A percentile compares a stretch with the other conserved stretches of the same genome.
These are phyloP conservation scores for Lomographa bimaculata DNA, from an alignment of 2,888 invertebrate genomes.

Conservation along the genomic window DNA sequence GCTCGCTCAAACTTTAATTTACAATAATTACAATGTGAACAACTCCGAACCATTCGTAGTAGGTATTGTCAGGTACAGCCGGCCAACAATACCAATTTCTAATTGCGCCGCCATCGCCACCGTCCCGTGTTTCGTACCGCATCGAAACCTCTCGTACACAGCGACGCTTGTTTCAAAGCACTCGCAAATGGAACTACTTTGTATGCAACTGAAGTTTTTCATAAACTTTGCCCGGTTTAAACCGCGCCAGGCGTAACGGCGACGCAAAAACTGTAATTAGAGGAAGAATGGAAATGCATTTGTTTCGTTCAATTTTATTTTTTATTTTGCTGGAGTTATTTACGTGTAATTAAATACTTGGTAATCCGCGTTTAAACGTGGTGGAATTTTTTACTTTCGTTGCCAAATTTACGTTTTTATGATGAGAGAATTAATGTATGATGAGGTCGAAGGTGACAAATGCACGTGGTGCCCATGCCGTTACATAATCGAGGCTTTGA, in stretches of 20 bases:
- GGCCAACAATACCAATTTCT: slow-evolving; percentile 47
- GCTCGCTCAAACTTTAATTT: too few species aligned
- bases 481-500: too few species aligned
- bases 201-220: slow-evolving; percentile 68
- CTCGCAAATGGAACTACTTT: slow-evolving; percentile 62
- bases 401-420: too few species aligned
- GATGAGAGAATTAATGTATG: too few species aligned
- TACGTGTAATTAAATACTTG: slow-evolving; percentile 57
- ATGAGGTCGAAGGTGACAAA: too few species aligned
- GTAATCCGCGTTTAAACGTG: slow-evolving; percentile 36
- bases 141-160: slow-evolving; percentile 35
- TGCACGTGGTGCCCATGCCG: too few species aligned
- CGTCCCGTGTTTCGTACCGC: slow-evolving; percentile 41
- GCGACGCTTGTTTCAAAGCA: slow-evolving; percentile 46
- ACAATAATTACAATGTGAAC: too few species aligned
- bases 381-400: too few species aligned
- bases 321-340: slow-evolving; percentile 49
- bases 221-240: slow-evolving; percentile 57
- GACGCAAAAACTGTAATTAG: slow-evolving; percentile 67
- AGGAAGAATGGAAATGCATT: slow-evolving; percentile 63
- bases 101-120: slow-evolving; percentile 47
- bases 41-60: slow-evolving; percentile 25
- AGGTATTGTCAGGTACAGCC: slow-evolving; percentile 16
- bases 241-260: slow-evolving; percentile 50
- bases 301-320: slow-evolving; percentile 49